Evolutionary conservation across 1,140 invertebrate genomes (phyloP).

Genomic region (Drosophila pallidifrons): DNA sequence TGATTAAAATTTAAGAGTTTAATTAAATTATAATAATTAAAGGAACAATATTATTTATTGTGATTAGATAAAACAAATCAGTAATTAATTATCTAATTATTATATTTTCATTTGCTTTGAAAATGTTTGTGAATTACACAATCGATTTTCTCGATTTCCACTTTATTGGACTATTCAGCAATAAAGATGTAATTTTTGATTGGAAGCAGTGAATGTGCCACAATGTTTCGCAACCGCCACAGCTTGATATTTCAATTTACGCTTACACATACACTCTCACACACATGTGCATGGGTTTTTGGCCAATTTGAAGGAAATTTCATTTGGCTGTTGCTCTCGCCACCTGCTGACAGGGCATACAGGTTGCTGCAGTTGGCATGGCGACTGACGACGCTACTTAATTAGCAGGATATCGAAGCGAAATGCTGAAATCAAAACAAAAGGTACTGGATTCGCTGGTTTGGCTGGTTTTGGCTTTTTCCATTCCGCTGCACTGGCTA

Average conservation of each 20-base stretch:
- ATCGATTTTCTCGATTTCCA: neutral
- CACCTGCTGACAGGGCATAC: conserved; percentile 37
- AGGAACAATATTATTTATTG: no score
- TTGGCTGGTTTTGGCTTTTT: neutral
- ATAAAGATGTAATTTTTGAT: conserved; percentile 27
- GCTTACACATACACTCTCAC: neutral
- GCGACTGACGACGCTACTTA: conserved; percentile 48
- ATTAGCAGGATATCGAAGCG: conserved; percentile 59
- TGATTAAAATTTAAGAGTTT: no score
- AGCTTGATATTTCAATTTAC: conserved; percentile 27
- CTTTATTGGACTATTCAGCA: neutral
- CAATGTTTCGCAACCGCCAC: neutral
- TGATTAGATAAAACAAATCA: no score
- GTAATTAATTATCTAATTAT: neutral
- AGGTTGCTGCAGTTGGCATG: conserved; percentile 45
- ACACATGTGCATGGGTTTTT: neutral
- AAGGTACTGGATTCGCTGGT: neutral
- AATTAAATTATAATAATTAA: no score
- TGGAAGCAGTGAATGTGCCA: conserved; percentile 3
- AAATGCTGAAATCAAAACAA: conserved; percentile 23
- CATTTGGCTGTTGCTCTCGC: conserved; percentile 39
- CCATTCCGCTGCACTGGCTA: neutral
- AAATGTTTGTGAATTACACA: neutral
- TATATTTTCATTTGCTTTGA: neutral
- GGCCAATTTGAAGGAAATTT: conserved; percentile 19